phyloP scores from a whole-genome alignment of 1,140 invertebrate genomes.

The Anastrepha obliqua region DNA sequence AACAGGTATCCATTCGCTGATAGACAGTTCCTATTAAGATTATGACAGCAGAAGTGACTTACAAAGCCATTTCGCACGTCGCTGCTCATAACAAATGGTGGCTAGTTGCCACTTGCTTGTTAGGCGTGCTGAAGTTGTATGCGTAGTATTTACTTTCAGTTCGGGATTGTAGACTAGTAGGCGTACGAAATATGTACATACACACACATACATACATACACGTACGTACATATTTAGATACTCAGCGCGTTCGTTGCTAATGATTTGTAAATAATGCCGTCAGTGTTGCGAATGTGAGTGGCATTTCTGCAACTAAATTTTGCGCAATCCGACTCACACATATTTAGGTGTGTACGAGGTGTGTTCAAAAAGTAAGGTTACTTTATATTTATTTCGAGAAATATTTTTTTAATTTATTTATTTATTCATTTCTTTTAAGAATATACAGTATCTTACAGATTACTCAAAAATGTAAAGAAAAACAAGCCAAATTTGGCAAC shows the following conservation, averaged over 20 bases:
- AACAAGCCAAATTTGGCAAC: too few species aligned
- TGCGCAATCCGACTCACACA: neutral
- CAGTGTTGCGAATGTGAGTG: neutral
- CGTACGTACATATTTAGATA: too few species aligned
- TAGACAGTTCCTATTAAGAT: neutral
- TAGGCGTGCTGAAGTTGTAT: neutral
- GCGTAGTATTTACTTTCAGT: neutral
- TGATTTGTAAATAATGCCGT: conserved; percentile 47
- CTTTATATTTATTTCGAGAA: too few species aligned
- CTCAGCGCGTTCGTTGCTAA: conserved; percentile 4
- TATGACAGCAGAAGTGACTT: neutral
- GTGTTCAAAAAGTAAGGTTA: too few species aligned
- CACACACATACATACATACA: too few species aligned
- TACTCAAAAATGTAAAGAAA: too few species aligned
- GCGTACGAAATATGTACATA: neutral
- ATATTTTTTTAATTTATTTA: too few species aligned
- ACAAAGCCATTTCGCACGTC: neutral
- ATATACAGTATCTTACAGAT: too few species aligned
- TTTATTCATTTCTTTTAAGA: too few species aligned
- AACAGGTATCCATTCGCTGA: neutral
- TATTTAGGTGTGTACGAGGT: too few species aligned
- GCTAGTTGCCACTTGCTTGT: too few species aligned
- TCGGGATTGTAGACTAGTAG: neutral
- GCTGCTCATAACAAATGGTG: neutral
- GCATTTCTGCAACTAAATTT: neutral